Conservation (phyloP, 2,888 invertebrate genomes). For the Hyppa rectilinea region DNA sequence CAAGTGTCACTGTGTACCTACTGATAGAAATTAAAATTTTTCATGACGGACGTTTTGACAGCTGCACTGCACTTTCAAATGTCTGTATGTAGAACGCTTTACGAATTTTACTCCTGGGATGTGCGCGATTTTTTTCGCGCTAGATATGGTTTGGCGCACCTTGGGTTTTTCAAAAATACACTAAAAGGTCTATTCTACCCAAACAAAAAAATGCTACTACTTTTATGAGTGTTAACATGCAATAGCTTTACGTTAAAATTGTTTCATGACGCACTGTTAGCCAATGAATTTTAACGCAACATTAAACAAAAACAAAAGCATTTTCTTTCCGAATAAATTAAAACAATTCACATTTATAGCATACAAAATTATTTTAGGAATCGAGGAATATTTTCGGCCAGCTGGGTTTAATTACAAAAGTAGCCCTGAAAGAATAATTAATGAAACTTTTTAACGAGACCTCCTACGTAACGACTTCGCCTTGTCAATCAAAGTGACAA, state of each 20-base stretch:
- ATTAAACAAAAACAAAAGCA: conserved; percentile 15
- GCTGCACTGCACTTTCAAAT: not conserved
- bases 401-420: conserved; percentile 43
- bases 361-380: conserved; percentile 7
- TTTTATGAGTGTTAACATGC: too few species aligned
- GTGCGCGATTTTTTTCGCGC: too few species aligned
- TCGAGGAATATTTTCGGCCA: conserved; percentile 26
- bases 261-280: not conserved
- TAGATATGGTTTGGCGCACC: too few species aligned
- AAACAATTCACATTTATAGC: conserved; percentile 37
- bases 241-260: conserved; percentile 7
- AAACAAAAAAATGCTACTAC: too few species aligned
- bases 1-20: not conserved
- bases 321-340: conserved; percentile 11
- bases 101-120: too few species aligned
- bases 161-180: too few species aligned
- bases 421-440: conserved; percentile 57
- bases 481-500: conserved; percentile 62
- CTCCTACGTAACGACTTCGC: conserved; percentile 53
- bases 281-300: not conserved
- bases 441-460: conserved; percentile 63
- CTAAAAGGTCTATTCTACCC: too few species aligned
- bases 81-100: too few species aligned
- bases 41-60: not conserved
- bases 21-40: not conserved